Conservation (phyloP, 2,888 invertebrate species). For the Mesorhabditis belari region DNA sequence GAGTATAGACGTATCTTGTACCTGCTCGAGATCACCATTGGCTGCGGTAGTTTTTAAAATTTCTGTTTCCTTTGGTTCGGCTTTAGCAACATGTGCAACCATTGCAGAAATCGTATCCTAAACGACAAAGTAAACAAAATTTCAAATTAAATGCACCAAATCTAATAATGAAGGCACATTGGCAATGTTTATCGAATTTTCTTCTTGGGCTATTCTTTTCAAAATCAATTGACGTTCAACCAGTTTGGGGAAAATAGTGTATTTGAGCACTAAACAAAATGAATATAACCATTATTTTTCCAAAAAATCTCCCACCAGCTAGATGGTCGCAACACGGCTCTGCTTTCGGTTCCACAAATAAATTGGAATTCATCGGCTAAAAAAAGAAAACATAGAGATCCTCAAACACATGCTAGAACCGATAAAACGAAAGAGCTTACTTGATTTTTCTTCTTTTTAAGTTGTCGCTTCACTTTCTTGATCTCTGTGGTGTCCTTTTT, state of each 20-base stretch:
- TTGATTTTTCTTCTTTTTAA: too few relatives aligned
- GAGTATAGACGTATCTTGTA: not conserved
- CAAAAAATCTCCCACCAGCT: too few relatives aligned
- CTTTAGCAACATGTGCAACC: not conserved
- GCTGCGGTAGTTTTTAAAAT: not conserved
- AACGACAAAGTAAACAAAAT: not conserved
- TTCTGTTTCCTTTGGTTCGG: not conserved
- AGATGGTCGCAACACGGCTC: too few relatives aligned
- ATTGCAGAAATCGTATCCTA: not conserved
- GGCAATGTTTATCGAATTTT: not conserved
- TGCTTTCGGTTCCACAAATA: too few relatives aligned
- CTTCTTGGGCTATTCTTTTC: not conserved
- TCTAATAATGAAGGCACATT: not conserved
- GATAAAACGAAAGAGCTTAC: too few relatives aligned
- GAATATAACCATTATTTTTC: not conserved
- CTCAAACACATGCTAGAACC: too few relatives aligned
- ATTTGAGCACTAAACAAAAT: not conserved
- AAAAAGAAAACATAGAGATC: too few relatives aligned
- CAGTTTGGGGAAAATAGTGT: not conserved
- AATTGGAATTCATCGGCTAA: too few relatives aligned
- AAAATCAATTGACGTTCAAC: not conserved
- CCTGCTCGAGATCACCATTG: not conserved
- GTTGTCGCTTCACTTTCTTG: too few relatives aligned
- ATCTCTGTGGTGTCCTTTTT: too few relatives aligned
- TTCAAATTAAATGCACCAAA: not conserved